Evolutionary conservation across 2,888 invertebrate genomes (phyloP).

Genomic region (Marasmarcha lunaedactyla): DNA sequence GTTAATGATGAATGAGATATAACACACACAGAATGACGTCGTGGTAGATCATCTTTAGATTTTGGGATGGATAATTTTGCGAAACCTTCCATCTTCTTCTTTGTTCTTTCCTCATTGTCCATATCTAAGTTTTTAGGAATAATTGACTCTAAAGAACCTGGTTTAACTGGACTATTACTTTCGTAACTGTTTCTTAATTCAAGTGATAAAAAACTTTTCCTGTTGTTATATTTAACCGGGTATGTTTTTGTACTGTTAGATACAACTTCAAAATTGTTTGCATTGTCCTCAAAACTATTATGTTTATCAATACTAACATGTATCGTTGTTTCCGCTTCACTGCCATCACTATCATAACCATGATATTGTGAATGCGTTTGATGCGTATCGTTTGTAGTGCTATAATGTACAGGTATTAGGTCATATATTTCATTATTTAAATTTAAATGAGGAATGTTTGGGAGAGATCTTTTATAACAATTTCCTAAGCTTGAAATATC

Average conservation of each 20-base stretch:
- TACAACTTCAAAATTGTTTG: not conserved
- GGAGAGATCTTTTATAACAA: slow-evolving; percentile 20
- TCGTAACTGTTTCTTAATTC: slow-evolving; percentile 39
- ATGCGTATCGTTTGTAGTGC: slow-evolving; percentile 7
- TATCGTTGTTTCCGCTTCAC: slow-evolving; percentile 63
- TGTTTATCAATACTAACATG: slow-evolving; percentile 50
- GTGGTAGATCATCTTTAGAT: slow-evolving; percentile 13
- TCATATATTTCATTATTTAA: slow-evolving; percentile 5
- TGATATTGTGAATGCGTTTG: slow-evolving; percentile 41
- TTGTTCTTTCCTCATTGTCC: slow-evolving; percentile 10
- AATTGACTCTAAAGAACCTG: slow-evolving; percentile 21
- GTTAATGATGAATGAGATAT: slow-evolving; percentile 12
- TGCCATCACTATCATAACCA: slow-evolving; percentile 65
- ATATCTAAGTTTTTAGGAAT: slow-evolving; percentile 11
- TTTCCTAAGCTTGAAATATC: slow-evolving; percentile 12
- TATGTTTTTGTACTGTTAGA: not conserved
- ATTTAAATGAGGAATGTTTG: slow-evolving; percentile 20
- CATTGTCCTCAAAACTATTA: slow-evolving; percentile 22
- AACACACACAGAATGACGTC: slow-evolving; percentile 38
- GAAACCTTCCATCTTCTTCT: slow-evolving; percentile 2
- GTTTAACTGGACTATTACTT: slow-evolving; percentile 16
- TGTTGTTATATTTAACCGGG: slow-evolving; percentile 14
- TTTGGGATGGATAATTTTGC: not conserved
- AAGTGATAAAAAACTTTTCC: slow-evolving; percentile 38
- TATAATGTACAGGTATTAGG: not conserved